A percentile compares a stretch with the other conserved stretches of the same genome.
Conservation (phyloP, 2,888 invertebrate genomes). For the Opisthograptis luteolata region DNA sequence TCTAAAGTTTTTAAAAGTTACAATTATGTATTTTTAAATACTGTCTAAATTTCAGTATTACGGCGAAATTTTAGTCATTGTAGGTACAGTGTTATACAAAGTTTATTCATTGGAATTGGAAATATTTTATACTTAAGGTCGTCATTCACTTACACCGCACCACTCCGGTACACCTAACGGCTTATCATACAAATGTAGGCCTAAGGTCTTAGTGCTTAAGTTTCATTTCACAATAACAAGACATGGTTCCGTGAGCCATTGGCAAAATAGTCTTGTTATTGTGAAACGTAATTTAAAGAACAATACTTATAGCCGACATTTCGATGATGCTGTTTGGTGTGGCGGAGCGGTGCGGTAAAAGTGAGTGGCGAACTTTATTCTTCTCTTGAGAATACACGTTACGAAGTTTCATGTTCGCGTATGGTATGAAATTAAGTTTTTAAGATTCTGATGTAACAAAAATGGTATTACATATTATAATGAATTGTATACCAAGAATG, state of each 20-base stretch:
- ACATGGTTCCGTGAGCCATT: no score
- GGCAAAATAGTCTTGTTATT: no score
- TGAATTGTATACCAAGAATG: conserved; percentile 2
- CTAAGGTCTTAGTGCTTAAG: no score
- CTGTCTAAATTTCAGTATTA: conserved; percentile 53
- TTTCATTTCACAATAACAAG: no score
- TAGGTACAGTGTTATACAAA: conserved; percentile 21
- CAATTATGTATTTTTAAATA: conserved; percentile 38
- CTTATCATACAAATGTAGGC: no score
- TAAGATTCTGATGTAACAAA: conserved; percentile 3
- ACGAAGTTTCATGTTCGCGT: conserved; percentile 36
- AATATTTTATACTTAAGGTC: conserved; percentile 32
- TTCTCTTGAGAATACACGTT: conserved; percentile 34
- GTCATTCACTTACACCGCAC: no score
- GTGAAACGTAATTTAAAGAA: no score
- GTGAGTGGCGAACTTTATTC: no score
- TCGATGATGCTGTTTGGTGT: no score
- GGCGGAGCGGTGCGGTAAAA: no score
- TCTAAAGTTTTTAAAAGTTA: background rate
- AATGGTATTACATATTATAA: background rate
- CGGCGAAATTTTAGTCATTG: conserved; percentile 73
- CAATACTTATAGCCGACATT: no score
- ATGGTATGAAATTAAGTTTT: conserved; percentile 18
- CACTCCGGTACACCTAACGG: no score
- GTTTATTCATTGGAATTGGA: conserved; percentile 10